Percentiles rank a stretch among this genome's conserved stretches.
Conservation (phyloP, 2,113 vertebrate species). For the Redunca redunca region DNA sequence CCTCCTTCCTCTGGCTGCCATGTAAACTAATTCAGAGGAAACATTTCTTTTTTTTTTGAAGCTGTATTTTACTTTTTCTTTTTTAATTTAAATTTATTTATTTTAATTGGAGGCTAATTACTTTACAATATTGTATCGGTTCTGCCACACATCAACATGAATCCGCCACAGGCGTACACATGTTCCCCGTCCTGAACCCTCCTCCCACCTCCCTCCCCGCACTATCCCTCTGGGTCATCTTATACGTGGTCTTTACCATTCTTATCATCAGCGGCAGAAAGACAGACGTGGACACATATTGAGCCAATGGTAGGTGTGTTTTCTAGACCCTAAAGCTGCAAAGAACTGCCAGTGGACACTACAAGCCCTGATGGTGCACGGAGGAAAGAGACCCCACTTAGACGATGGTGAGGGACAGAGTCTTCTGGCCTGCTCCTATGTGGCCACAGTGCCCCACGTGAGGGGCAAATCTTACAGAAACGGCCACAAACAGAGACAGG, state of each 20-base stretch:
- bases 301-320: not conserved
- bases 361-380: not conserved
- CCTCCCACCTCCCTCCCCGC: too few relatives aligned
- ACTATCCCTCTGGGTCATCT: not conserved
- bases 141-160: too few relatives aligned
- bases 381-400: not conserved
- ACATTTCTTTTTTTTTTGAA: not conserved
- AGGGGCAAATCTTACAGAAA: not conserved
- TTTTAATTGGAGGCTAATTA: too few relatives aligned
- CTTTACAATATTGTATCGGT: too few relatives aligned
- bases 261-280: not conserved
- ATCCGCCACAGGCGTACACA: too few relatives aligned
- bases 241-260: not conserved
- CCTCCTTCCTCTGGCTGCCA: not conserved
- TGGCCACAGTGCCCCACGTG: not conserved
- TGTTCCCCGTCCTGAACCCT: too few relatives aligned
- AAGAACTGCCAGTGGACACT: not conserved
- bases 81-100: too few relatives aligned
- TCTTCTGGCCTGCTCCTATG: not conserved
- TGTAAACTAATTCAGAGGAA: not conserved
- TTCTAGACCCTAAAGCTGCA: not conserved
- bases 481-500: not conserved
- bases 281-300: not conserved
- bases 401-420: not conserved
- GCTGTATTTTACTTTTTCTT: too few relatives aligned